Percentiles rank a stretch among this genome's conserved stretches.
Evolutionary conservation across 2,888 invertebrate genomes (phyloP).

Genomic region (Epinotia brunnichana): DNA sequence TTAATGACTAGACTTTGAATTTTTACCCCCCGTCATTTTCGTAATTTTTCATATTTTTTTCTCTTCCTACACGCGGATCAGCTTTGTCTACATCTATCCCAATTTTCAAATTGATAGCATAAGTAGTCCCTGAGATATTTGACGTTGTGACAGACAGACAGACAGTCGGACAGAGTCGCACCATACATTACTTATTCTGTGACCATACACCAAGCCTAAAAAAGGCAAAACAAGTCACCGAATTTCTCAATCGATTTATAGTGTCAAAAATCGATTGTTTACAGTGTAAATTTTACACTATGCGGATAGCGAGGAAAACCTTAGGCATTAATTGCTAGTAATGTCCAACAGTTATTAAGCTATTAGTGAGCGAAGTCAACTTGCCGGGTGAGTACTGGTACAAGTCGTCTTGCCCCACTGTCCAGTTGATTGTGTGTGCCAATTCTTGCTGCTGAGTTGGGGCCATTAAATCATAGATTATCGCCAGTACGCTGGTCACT

Average conservation of each 20-base stretch:
- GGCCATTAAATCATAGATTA: constrained; percentile 36
- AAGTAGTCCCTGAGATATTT: no score
- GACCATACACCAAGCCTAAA: no score
- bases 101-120: no score
- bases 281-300: no score
- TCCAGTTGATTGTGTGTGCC: constrained; percentile 43
- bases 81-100: no score
- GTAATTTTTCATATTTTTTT: no score
- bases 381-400: constrained; percentile 28
- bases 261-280: constrained; percentile 1
- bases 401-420: constrained; percentile 40
- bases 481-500: neutral
- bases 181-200: no score
- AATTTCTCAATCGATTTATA: neutral
- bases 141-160: no score
- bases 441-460: constrained; percentile 39
- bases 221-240: neutral
- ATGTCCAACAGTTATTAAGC: constrained; percentile 25
- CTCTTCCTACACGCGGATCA: no score
- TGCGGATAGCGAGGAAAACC: neutral
- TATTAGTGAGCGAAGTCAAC: constrained; percentile 18
- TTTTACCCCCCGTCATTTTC: no score
- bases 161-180: no score
- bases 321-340: constrained; percentile 13
- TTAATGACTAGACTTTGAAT: no score